Base-by-base conservation (phyloP, 2,113 vertebrate genomes). In the Narcine bancroftii region DNA sequence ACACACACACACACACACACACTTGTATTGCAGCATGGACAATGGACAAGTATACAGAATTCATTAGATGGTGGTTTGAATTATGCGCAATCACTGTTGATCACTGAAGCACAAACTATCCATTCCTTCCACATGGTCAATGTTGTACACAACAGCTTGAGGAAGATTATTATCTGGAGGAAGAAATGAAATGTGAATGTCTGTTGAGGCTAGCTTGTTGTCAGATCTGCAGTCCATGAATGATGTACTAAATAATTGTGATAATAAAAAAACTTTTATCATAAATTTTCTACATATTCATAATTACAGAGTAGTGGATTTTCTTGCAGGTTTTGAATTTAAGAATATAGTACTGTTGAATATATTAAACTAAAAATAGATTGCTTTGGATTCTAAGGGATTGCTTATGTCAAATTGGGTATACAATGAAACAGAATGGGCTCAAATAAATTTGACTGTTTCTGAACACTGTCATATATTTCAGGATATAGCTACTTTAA, bases 171-270 rank as follows among this genome's bases (percentile, higher is more conserved):
- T 79, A 79, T 79, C 76, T 47, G 2, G 76, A 79, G 76, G 76
- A 79, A 79, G 42, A 79, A 45, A 79, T 24, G 45, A 19, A 47
- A 79, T 47, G 76, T 79, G 76, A 79, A 79, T 24, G 42, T 79
- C 76, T 79, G 76, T 79, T 79, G 47, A 79, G 76, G 76, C 76
- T 79, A 45, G 76, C 76, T 79, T 79, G 76, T 26, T 79, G 42
- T 45, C 36, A 79, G 76, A 45, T 79, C 76, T 79, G 39, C 76
- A 47, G 76, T 79, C 42, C 76, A 79, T 47, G 76, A 47, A 79
- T 45, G 47, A 79, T 79, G 29, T 9, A 47, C 76, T 26, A 47
- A 79, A 79, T 42, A 0, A 6, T 76, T 76, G 15, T 79, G 42
- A 77, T 39, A 77, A 15, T 42, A 39, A 77, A 21, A 39, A 36